A percentile compares a stretch with the other conserved stretches of the same genome.
These are phyloP conservation scores for Troides aeacus DNA, from an alignment of 2,888 invertebrate species.

Conservation along the genomic window DNA sequence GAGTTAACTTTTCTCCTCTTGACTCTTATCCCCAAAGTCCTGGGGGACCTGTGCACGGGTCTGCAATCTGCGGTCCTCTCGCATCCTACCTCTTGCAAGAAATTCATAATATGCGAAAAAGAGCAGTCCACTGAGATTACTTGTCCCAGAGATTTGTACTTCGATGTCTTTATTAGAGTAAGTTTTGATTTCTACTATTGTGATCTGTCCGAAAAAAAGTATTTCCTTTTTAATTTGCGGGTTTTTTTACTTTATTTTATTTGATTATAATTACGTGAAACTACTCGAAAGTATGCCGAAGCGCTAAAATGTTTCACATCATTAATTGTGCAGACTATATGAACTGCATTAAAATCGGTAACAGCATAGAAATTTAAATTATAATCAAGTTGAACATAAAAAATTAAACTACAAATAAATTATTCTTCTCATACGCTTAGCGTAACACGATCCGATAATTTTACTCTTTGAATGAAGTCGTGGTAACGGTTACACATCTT, in stretches of 20 bases:
- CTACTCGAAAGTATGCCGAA: too few species aligned
- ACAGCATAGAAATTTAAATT: not conserved
- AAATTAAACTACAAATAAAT: too few species aligned
- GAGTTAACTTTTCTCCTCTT: slow-evolving; percentile 31
- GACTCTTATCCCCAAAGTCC: slow-evolving; percentile 24
- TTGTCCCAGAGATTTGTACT: slow-evolving; percentile 34
- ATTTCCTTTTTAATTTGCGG: not conserved
- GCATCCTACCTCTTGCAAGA: slow-evolving; percentile 31
- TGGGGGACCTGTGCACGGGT: slow-evolving; percentile 33
- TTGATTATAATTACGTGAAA: too few species aligned
- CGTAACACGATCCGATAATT: too few species aligned
- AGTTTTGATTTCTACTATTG: slow-evolving; percentile 20
- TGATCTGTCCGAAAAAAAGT: not conserved
- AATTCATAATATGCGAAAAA: slow-evolving; percentile 36
- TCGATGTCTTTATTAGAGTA: slow-evolving; percentile 35
- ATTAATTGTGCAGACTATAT: not conserved
- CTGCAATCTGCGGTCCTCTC: slow-evolving; percentile 31
- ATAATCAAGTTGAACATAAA: too few species aligned
- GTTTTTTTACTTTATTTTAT: too few species aligned
- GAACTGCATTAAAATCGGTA: slow-evolving; percentile 7
- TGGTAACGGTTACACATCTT: too few species aligned
- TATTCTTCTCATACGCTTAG: too few species aligned
- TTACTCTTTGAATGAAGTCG: too few species aligned
- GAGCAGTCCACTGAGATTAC: slow-evolving; percentile 27
- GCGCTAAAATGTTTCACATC: too few species aligned